Conservation (phyloP, 2,797 vertebrate genomes). For the Rhinogobio ventralis region DNA sequence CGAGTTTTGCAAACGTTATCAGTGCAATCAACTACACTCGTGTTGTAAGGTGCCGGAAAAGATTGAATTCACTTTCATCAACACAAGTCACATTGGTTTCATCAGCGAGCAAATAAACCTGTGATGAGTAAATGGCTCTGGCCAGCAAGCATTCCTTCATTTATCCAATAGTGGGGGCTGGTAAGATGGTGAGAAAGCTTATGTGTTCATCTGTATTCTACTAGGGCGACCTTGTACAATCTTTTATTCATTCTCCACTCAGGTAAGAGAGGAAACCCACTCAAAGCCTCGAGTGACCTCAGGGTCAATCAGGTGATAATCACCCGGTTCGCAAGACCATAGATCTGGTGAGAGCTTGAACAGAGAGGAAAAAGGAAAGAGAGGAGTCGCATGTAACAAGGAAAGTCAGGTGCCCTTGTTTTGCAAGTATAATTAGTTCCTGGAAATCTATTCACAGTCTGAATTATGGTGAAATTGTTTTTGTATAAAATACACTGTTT, state of each 20-base stretch:
- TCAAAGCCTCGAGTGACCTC: conserved; percentile 7
- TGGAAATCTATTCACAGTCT: too few relatives aligned
- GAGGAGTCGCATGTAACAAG: background rate
- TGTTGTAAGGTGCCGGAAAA: conserved; percentile 16
- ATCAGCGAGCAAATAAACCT: conserved; percentile 25
- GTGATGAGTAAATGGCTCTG: conserved; percentile 31
- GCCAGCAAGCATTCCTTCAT: conserved; percentile 1
- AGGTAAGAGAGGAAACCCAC: background rate
- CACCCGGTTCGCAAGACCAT: conserved; percentile 20
- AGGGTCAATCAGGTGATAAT: conserved; percentile 46
- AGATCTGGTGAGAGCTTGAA: background rate
- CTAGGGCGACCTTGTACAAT: background rate
- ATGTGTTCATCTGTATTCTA: background rate
- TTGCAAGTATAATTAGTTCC: background rate
- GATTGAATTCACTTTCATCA: conserved; percentile 42
- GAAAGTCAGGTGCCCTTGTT: background rate
- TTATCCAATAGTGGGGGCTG: background rate
- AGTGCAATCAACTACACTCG: conserved; percentile 29
- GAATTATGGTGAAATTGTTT: background rate
- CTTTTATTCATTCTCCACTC: conserved; percentile 13
- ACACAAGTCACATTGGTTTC: conserved; percentile 32
- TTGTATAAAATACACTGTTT: background rate
- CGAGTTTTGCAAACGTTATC: conserved; percentile 28
- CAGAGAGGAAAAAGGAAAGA: background rate
- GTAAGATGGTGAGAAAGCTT: background rate